Evolutionary conservation across 2,888 invertebrate genomes (phyloP), one percentile per base, ranked within the genome.

Genomic region (Athalia cordata): DNA sequence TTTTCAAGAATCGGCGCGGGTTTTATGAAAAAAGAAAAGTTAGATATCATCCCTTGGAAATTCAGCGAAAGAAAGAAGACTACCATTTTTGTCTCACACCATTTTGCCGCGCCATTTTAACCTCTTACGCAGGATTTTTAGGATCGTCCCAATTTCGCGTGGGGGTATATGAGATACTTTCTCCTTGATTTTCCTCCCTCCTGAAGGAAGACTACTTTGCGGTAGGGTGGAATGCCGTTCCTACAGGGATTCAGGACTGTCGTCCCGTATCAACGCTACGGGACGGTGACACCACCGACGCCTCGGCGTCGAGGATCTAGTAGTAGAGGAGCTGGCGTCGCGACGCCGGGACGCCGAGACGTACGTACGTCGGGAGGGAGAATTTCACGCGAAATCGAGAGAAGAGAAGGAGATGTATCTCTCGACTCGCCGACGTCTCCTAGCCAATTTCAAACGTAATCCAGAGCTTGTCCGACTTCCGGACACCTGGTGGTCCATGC

Each of bases 241-340:
- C 29, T 29, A 29, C 13, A n/a, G 49, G 64, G 55, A 13, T 59
- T 72, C 62, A 55, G 72, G 55, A 15, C 78, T 78, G 78, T 78
- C 78, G 72, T 85, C 79, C 80, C 86, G 85, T 86, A 87, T 88
- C 89, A 88, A 87, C 84, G 86, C 85, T 81, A 83, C 81, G 86
- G 86, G 81, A 85, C 84, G 82, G 78, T 89, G 89, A 89, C 89
- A 87, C 81, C 77, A 59, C 29, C 77, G 79, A 79, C 78, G 84
- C 84, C 82, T 85, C 50, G 75, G 75, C 75, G 72, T 72, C 72
- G 57, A 29, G 29, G 29, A 29, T 29, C 29, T 29, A 29, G 29
- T 2, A 2, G 29, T 29, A 29, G 29, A 29, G 29, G 2, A 29
- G 29, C 29, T 52, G 68, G 68, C 68, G 72, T 57, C 72, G 72